Base-by-base conservation (phyloP, 2,797 vertebrate species). In the Cossypha niveicapilla region DNA sequence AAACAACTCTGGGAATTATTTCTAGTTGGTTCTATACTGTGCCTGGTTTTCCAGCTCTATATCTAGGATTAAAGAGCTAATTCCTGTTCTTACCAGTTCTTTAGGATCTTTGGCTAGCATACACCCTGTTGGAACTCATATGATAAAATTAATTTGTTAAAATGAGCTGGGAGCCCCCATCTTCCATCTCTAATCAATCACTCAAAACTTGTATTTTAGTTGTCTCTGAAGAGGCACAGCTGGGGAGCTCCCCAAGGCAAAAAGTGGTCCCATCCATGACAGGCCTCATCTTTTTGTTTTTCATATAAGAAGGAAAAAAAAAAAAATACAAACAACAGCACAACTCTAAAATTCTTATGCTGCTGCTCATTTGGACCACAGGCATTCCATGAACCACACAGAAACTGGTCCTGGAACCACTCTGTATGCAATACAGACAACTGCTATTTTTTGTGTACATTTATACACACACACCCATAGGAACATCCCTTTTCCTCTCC, bases 81-180 rank as follows among this genome's bases (percentile, higher is more conserved):
- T 14, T 19, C 14, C 27, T 63, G 18, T 19, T 78, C 73, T 45
- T 57, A 54, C 8, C 18, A 42, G 54, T 21, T 79, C 32, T n/a
- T 65, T 5, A 4, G 14, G 28, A 54, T 37, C 34, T 84, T n/a
- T 72, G 45, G 58, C 37, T 45, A 73, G 56, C 41, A 48, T 1
- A 4, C n/a, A 56, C 3, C 18, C n/a, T 25, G 3, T 3, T 37
- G 41, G 37, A 63, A 85, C 5, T 41, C 6, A 7, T 0, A 35
- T 4, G 42, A 47, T 13, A 47, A 51, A 72, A 58, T 9, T 2
- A 44, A 44, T 62, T 58, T 35, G 51, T 54, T 56, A 71, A 24
- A 28, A 32, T 23, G 37, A 47, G 24, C 8, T 27, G 25, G 7
- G 51, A 13, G 10, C 1, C 2, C 13, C 22, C 30, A 4, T 32